Base-by-base conservation (phyloP, 92 coral and sea anemone genomes). In the Epizoanthus illoricatus region DNA sequence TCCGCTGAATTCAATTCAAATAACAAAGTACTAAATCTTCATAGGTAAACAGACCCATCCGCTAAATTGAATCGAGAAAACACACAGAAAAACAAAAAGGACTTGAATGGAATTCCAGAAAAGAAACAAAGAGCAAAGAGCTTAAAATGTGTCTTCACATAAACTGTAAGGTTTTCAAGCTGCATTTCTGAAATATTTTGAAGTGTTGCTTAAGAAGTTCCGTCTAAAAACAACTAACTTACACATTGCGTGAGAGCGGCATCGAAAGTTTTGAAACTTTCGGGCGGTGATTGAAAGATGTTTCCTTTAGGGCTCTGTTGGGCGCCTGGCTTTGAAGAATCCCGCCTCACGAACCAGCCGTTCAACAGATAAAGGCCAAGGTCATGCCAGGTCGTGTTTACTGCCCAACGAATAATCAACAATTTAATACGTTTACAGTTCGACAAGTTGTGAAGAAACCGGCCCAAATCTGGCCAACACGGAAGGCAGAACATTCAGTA, bases 201-300 rank as follows among this genome's bases (percentile, higher is more conserved):
- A 52, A 52, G 56, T 52, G 56, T 52, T 52, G 56, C 56, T 52
- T 52, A 9, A 52, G 7, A 63, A 63, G 8, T n/a, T 36, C 28
- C 71, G 49, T 33, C 72, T 19, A 63, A 78, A 78, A 19, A 18
- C 66, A 41, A 33, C 17, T 8, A 61, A 45, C 47, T 63, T 33
- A 52, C 12, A 78, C 71, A n/a, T 78, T 78, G 82, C 82, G 82
- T 78, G 82, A 78, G 82, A 0, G 82, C 82, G 82, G 82, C 45
- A 21, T 20, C 42, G 47, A 78, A 78, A 78, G 71, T 78, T 78
- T 78, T 78, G 71, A 78, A 78, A 78, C 82, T 78, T 57, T 78
- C 60, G 28, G 82, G 71, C 82, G 72, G 82, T 64, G 71, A 63
- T 40, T 19, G 19, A n/a, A 23, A 11, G 19, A 78, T 78, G 82